Conservation (phyloP, 2,888 invertebrate species). For the Drosophila nigricruria region DNA sequence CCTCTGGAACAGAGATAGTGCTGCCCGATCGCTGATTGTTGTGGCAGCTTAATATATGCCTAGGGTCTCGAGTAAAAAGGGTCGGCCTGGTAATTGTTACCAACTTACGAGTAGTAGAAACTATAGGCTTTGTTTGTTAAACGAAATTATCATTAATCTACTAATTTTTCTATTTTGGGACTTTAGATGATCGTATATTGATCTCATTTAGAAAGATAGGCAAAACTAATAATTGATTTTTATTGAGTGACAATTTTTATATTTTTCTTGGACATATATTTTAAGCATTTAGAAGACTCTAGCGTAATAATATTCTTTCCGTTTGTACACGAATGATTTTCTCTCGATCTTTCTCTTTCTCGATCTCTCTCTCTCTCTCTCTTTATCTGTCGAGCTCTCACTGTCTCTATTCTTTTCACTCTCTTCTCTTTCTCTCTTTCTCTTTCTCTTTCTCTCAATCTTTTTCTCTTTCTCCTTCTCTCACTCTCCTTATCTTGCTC, state of each 20-base stretch:
- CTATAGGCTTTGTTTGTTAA: background rate
- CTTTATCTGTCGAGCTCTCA: no score
- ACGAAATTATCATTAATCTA: background rate
- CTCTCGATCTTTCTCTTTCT: no score
- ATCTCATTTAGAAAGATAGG: background rate
- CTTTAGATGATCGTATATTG: background rate
- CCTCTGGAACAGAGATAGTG: constrained; percentile 68
- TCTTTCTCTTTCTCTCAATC: background rate
- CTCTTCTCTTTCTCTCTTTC: background rate
- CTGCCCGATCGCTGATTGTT: constrained; percentile 49
- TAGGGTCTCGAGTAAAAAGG: background rate
- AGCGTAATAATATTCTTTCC: no score
- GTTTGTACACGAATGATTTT: no score
- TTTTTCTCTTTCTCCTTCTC: no score
- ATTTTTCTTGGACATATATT: no score
- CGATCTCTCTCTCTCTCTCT: no score
- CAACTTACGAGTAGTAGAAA: background rate
- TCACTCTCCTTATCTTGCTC: background rate
- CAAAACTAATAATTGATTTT: background rate
- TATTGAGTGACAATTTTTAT: no score
- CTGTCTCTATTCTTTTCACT: no score
- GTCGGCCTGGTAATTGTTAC: background rate
- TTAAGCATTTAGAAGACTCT: no score
- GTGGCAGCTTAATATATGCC: constrained; percentile 26
- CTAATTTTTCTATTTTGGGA: background rate